Percentiles rank a stretch among this genome's conserved stretches.
phyloP scores from a whole-genome alignment of 2,797 vertebrate species.

The Chromobotia macracanthus region DNA sequence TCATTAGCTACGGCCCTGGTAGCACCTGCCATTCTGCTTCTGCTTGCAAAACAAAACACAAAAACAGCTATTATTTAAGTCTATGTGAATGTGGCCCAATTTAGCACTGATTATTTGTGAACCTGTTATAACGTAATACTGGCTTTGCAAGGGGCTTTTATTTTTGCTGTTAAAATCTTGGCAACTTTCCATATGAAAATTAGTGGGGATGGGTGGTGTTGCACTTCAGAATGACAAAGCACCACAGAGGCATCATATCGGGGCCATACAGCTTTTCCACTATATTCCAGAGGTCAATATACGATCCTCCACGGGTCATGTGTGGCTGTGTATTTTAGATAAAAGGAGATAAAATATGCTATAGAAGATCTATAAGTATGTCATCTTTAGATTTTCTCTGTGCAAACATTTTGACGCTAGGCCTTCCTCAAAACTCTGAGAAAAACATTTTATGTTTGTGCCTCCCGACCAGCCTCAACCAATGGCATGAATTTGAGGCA shows the following conservation, averaged over 20 bases:
- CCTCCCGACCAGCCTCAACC: too few species aligned
- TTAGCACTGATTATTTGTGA: background rate
- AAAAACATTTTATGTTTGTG: too few species aligned
- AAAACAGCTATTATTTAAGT: background rate
- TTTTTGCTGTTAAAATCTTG: background rate
- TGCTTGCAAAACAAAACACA: too few species aligned
- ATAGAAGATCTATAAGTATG: too few species aligned
- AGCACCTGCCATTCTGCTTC: slow-evolving; percentile 1
- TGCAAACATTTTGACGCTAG: too few species aligned
- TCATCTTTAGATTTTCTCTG: too few species aligned
- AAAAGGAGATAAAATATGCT: too few species aligned
- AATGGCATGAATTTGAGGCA: too few species aligned
- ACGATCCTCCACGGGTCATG: background rate
- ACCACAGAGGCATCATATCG: background rate
- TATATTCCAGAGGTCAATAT: background rate
- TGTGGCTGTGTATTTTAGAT: background rate
- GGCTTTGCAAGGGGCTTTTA: background rate
- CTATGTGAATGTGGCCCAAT: background rate
- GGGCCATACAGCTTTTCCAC: background rate
- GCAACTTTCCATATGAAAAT: slow-evolving; percentile 7
- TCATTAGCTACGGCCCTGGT: background rate
- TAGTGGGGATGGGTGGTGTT: background rate
- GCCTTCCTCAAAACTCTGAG: too few species aligned
- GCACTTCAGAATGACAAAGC: background rate
- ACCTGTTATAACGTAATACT: background rate